Conservation (phyloP, 2,888 invertebrate species). For the Theodoxus fluviatilis region DNA sequence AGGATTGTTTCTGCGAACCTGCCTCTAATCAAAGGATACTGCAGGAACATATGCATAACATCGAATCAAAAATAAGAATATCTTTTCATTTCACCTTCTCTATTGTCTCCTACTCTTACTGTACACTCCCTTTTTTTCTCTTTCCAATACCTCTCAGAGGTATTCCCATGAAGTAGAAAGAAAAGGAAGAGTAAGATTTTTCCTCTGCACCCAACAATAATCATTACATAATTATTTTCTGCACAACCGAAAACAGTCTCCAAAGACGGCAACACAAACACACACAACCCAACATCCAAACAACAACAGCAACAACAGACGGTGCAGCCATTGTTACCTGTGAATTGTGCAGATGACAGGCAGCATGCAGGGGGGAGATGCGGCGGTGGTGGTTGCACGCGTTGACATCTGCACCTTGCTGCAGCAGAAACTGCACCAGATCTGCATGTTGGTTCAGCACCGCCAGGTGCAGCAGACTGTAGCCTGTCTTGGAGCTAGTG, state of each 20-base stretch:
- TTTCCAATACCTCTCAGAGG: conserved; percentile 27
- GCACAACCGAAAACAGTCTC: too few species aligned
- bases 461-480: conserved; percentile 56
- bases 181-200: not conserved
- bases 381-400: conserved; percentile 42
- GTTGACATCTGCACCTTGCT: conserved; percentile 52
- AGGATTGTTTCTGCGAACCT: too few species aligned
- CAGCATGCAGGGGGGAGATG: conserved; percentile 57
- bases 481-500: conserved; percentile 50
- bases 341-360: conserved; percentile 45
- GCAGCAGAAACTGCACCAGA: conserved; percentile 50
- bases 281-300: not conserved
- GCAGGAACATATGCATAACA: too few species aligned
- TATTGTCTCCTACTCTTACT: too few species aligned
- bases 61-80: too few species aligned
- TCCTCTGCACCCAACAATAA: too few species aligned
- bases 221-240: too few species aligned
- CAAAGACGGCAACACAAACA: not conserved
- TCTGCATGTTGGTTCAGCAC: conserved; percentile 48
- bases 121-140: not conserved
- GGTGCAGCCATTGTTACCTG: conserved; percentile 38
- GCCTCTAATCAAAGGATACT: too few species aligned
- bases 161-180: not conserved
- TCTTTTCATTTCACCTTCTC: too few species aligned
- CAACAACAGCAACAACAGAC: not conserved